phyloP scores from a whole-genome alignment of 2,113 vertebrate genomes.

The Notarius quadriscutis region DNA sequence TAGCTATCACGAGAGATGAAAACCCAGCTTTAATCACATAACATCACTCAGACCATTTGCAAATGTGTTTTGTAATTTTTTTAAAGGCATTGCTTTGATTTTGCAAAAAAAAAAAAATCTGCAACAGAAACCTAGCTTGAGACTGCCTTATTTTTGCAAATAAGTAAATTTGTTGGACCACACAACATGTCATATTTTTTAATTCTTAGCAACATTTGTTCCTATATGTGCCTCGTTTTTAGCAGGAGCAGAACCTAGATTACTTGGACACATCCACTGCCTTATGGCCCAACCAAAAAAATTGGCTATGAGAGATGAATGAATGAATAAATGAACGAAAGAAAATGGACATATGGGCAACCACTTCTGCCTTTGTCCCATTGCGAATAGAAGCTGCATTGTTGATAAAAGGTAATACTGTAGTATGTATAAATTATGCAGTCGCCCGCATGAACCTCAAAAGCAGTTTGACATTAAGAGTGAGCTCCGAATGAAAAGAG shows the following conservation, averaged over 20 bases:
- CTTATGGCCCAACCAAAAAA: neutral
- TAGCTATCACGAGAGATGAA: no score
- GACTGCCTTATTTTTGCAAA: no score
- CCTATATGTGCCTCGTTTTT: no score
- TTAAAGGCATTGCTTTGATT: no score
- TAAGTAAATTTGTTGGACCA: no score
- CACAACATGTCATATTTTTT: no score
- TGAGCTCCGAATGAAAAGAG: conserved; percentile 6
- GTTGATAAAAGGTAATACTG: conserved; percentile 6
- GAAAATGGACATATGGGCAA: neutral
- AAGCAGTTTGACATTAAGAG: conserved; percentile 19
- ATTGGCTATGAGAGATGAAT: neutral
- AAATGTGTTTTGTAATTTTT: no score
- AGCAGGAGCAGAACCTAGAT: neutral
- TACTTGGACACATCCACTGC: neutral
- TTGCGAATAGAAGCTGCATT: neutral
- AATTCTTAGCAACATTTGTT: no score
- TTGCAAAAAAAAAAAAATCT: no score
- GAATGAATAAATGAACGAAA: neutral
- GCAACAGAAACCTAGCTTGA: no score
- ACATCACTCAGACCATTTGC: no score
- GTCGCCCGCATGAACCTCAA: neutral
- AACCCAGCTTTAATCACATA: no score
- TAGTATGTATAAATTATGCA: conserved; percentile 21
- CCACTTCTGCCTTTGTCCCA: neutral